Base-by-base conservation (phyloP, 2,797 vertebrate genomes). In the Artibeus lituratus region DNA sequence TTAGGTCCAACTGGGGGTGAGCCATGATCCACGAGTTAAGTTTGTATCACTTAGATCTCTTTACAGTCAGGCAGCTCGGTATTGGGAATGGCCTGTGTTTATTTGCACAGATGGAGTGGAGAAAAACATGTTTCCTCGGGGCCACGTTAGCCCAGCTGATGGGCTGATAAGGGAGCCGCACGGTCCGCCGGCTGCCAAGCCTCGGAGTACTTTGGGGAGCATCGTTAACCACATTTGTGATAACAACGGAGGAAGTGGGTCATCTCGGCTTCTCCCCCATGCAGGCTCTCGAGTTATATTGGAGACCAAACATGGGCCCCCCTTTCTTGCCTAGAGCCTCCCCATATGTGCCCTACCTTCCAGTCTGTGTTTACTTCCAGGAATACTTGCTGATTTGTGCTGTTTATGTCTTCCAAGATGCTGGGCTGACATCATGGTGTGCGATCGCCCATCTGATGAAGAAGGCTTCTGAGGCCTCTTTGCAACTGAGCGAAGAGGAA, bases 91-190 rank as follows among this genome's bases (percentile, higher is more conserved):
- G 67, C 78, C 80, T 62, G 76, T 78, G 90, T 97, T 97, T 98
- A 96, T 97, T 97, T 97, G 94, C 94, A 97, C 97, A 96, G 96
- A 97, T 98, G 96, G 83, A 6, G 69, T 4, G 10, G 92, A 94
- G 94, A 72, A 87, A 97, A 97, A 82, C 93, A 80, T n/a, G 88
- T 87, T 92, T 95, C 92, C 22, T 4, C 2, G 2, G 67, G 94
- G 80, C 91, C 93, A 37, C 53, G 59, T 81, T 62, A 96, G 93
- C 86, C 47, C 42, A 55, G 91, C 90, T 74, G 96, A 96, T 96
- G 86, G 84, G 8, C 86, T 59, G 96, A 96, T 97, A 97, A 96
- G 78, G 65, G 80, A 78, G 76, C 94, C 1, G 0, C 35, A 14
- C 90, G 86, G 51, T 76, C 92, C 93, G 95, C 86, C 0, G 2